These are phyloP conservation scores for Nymphalis c-album DNA, from an alignment of 2,888 invertebrate genomes.

Conservation along the genomic window DNA sequence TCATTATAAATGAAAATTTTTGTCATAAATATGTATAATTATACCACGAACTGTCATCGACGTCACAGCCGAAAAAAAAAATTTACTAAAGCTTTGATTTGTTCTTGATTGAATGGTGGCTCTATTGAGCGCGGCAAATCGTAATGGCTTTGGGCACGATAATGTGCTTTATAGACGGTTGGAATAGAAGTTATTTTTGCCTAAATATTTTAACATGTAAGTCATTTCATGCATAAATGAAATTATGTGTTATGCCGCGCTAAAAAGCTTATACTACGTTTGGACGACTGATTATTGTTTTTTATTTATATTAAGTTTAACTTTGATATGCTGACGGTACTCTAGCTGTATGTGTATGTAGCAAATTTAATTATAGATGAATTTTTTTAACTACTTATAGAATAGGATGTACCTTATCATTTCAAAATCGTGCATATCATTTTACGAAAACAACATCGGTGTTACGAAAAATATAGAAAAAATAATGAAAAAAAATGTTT, in stretches of 20 bases:
- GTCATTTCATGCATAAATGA: conserved; percentile 19
- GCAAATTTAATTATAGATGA: conserved; percentile 4
- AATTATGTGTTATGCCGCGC: conserved; percentile 33
- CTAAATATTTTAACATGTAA: conserved; percentile 22
- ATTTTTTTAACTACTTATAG: conserved; percentile 20
- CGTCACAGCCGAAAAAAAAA: conserved; percentile 52
- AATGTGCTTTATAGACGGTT: conserved; percentile 26
- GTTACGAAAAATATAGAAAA: conserved; percentile 42
- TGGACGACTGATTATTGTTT: conserved; percentile 37
- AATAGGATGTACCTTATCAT: conserved; percentile 37
- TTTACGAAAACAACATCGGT: conserved; percentile 44
- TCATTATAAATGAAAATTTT: conserved; percentile 38
- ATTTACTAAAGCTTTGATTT: conserved; percentile 79
- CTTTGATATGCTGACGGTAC: conserved; percentile 45
- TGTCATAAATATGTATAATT: conserved; percentile 34
- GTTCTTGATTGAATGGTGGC: conserved; percentile 73
- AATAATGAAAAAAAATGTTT: conserved; percentile 39
- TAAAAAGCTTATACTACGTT: conserved; percentile 32
- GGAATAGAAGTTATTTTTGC: conserved; percentile 31
- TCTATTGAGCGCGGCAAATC: conserved; percentile 56
- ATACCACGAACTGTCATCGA: conserved; percentile 44
- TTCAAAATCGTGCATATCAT: conserved; percentile 71
- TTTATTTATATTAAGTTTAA: conserved; percentile 31
- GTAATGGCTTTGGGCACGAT: conserved; percentile 51
- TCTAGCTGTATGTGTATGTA: conserved; percentile 40